These are phyloP conservation scores for Achroia grisella DNA, from an alignment of 1,140 invertebrate genomes.

Conservation along the genomic window DNA sequence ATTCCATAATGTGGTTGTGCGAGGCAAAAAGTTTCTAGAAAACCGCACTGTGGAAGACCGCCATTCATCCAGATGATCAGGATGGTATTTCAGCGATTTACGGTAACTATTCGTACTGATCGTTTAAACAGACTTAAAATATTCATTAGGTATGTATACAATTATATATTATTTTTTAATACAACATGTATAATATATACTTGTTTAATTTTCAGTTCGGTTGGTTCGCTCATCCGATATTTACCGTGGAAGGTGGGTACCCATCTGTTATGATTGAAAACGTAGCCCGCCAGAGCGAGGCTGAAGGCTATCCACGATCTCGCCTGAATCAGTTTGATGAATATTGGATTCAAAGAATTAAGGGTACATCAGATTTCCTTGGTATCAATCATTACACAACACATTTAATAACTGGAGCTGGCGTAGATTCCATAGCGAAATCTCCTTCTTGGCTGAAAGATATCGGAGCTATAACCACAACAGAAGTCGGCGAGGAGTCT, in stretches of 20 bases:
- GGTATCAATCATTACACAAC: slow-evolving; percentile 72
- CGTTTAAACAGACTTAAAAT: no score
- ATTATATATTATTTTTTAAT: no score
- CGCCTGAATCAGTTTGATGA: slow-evolving; percentile 68
- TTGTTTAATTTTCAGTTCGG: slow-evolving; percentile 66
- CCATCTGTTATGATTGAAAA: slow-evolving; percentile 74
- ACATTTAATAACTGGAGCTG: slow-evolving; percentile 54
- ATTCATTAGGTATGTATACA: no score
- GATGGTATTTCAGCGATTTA: no score
- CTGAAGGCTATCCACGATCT: slow-evolving; percentile 59
- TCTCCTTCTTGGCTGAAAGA: slow-evolving; percentile 70
- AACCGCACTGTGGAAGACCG: no score
- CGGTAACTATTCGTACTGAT: no score
- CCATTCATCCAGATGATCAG: no score
- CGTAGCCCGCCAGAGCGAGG: slow-evolving; percentile 61
- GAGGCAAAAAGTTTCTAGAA: no score
- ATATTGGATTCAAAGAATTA: slow-evolving; percentile 64
- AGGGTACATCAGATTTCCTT: slow-evolving; percentile 73
- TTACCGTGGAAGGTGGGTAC: slow-evolving; percentile 76
- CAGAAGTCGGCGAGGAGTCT: slow-evolving; percentile 60
- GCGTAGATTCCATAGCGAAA: slow-evolving; percentile 55
- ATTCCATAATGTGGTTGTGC: no score
- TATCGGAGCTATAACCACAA: slow-evolving; percentile 56
- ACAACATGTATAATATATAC: no score
- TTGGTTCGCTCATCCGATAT: slow-evolving; percentile 77